These are phyloP conservation scores for Coenobita brevimanus DNA, from an alignment of 1,140 invertebrate genomes.

Conservation along the genomic window DNA sequence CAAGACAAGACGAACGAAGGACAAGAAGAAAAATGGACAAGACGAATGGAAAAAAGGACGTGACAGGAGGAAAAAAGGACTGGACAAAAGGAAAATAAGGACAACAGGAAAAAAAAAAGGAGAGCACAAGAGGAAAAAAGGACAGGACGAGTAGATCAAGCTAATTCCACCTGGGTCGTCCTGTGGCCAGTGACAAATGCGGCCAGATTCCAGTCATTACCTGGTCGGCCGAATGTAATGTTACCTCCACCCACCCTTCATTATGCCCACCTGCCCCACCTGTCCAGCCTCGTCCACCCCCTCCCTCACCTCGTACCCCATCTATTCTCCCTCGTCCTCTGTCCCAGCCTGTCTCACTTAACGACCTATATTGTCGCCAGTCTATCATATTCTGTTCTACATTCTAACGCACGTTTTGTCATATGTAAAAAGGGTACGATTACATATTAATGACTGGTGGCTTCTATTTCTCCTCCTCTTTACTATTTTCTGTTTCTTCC, in stretches of 20 bases:
- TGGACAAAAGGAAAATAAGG: no score
- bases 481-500: neutral
- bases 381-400: neutral
- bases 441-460: no score
- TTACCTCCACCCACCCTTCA: slow-evolving; percentile 19
- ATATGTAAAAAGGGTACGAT: no score
- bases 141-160: no score
- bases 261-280: slow-evolving; percentile 22
- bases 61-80: no score
- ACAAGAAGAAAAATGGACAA: no score
- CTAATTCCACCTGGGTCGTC: neutral
- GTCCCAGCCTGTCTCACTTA: no score
- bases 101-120: no score
- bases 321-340: neutral
- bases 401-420: neutral
- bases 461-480: neutral
- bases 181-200: slow-evolving; percentile 32
- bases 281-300: neutral
- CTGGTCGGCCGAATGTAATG: slow-evolving; percentile 11
- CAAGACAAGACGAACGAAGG: neutral
- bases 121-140: neutral
- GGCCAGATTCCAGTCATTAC: slow-evolving; percentile 44
- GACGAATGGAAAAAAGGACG: no score
- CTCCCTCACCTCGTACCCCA: neutral
- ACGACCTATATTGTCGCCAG: neutral